Conservation (phyloP, 35 echinoderm and acorn worm genomes). For the Holothuria glaberrima region DNA sequence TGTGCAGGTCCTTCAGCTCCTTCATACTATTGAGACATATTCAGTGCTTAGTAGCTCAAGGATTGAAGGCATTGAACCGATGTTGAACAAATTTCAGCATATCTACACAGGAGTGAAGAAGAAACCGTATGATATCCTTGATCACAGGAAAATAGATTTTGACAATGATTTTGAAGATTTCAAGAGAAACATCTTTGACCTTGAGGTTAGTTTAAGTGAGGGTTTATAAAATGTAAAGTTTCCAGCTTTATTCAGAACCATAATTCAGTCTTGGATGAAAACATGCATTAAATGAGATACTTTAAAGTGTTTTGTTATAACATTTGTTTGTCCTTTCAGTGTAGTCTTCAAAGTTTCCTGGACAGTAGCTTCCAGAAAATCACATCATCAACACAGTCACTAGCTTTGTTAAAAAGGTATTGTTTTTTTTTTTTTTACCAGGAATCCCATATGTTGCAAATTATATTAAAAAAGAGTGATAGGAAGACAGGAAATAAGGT, state of each 20-base stretch:
- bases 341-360: conserved; percentile 80
- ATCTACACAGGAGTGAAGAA: conserved; percentile 93
- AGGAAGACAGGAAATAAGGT: no score
- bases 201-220: conserved; percentile 66
- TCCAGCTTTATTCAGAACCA: background rate
- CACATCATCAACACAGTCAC: conserved; percentile 74
- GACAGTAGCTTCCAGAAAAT: conserved; percentile 89
- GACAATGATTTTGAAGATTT: conserved; percentile 99
- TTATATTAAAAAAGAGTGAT: no score
- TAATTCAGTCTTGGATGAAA: background rate
- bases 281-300: background rate
- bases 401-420: conserved; percentile 82
- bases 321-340: conserved; percentile 63
- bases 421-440: background rate
- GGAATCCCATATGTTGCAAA: no score
- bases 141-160: conserved; percentile 94
- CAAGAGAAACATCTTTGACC: conserved; percentile 84
- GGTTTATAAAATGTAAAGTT: background rate
- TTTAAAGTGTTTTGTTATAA: background rate
- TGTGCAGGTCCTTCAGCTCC: conserved; percentile 81
- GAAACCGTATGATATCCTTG: conserved; percentile 95
- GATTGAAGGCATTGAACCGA: conserved; percentile 95
- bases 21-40: conserved; percentile 87
- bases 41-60: conserved; percentile 76
- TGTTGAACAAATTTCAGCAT: conserved; percentile 86